Conservation (phyloP, 2,113 vertebrate genomes). For the Oxygymnocypris stewartii region DNA sequence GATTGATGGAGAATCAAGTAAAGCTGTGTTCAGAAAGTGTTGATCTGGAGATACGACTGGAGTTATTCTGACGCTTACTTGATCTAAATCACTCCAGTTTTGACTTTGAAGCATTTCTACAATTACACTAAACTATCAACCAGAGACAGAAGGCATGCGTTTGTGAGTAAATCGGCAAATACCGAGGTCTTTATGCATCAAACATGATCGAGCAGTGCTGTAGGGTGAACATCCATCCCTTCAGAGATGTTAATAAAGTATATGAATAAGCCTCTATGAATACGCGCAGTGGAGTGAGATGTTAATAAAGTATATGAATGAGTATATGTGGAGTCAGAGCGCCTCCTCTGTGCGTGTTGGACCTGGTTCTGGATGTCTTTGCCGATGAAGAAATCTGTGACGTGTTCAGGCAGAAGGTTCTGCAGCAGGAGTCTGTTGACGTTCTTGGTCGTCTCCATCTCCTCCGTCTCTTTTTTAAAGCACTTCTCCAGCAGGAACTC, state of each 20-base stretch:
- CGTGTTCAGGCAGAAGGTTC: constrained; percentile 85
- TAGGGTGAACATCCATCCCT: too few species aligned
- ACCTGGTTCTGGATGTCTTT: constrained; percentile 84
- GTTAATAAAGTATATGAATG: background rate
- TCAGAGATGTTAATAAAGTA: background rate
- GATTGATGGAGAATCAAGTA: too few species aligned
- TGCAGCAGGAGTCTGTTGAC: constrained; percentile 86
- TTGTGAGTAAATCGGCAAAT: too few species aligned
- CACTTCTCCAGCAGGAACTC: constrained; percentile 86
- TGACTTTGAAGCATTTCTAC: too few species aligned
- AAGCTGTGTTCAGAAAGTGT: too few species aligned
- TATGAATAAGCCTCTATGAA: background rate
- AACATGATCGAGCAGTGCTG: too few species aligned
- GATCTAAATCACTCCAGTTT: too few species aligned
- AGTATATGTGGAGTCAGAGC: background rate
- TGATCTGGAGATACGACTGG: too few species aligned
- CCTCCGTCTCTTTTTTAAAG: constrained; percentile 79
- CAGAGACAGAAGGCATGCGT: too few species aligned
- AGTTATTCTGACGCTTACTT: too few species aligned
- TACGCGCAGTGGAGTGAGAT: background rate
- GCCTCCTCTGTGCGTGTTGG: background rate
- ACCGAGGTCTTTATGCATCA: too few species aligned
- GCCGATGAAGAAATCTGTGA: constrained; percentile 83
- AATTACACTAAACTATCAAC: too few species aligned
- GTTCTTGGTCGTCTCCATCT: constrained; percentile 88